Base-by-base conservation (phyloP, 2,797 vertebrate genomes). In the Podargus strigoides region DNA sequence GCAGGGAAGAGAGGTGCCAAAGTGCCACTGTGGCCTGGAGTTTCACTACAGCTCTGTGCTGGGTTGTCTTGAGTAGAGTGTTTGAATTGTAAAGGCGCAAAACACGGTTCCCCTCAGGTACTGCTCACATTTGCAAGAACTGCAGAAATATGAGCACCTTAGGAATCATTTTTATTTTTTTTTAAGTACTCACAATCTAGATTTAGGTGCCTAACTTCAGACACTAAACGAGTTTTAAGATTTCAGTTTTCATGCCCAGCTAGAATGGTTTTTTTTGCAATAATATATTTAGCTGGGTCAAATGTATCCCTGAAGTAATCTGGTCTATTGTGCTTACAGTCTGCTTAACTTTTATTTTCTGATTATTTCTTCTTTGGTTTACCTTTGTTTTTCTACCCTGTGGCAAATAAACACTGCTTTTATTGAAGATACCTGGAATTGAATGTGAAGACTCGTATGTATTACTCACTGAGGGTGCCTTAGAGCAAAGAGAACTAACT, bases 381-480 rank as follows among this genome's bases (percentile, higher is more conserved):
- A 91, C 87, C 82, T 96, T 87, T 91, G 74, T 46, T 96, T 94
- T 92, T 70, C 69, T 95, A 73, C 78, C 95, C 90, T 82, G 77
- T 86, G 74, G 93, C 75, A 94, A 96, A 94, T 86, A 95, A 95
- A 96, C 77, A 91, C 83, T 94, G 59, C 59, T 91, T 94, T 96
- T 96, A 94, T 96, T 95, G 95, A 96, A 89, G 92, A 96, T 84
- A 97, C 60, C 39, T 93, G 70, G 87, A 95, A 96, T 86, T 94
- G 95, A 94, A 95, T 96, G 93, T 93, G 91, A 95, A 94, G 80
- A 94, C 75, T 94, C 62, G 0, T 67, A 81, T 72, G 60, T 80
- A 74, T 95, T 90, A 81, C 90, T 92, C 59, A 47, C 68, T 55
- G 67, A 94, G 39, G 68, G 60, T 81, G 93, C 77, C 89, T 94